These are phyloP conservation scores for Philotrypesis tridentata DNA, from an alignment of 1,140 invertebrate species.

Conservation along the genomic window DNA sequence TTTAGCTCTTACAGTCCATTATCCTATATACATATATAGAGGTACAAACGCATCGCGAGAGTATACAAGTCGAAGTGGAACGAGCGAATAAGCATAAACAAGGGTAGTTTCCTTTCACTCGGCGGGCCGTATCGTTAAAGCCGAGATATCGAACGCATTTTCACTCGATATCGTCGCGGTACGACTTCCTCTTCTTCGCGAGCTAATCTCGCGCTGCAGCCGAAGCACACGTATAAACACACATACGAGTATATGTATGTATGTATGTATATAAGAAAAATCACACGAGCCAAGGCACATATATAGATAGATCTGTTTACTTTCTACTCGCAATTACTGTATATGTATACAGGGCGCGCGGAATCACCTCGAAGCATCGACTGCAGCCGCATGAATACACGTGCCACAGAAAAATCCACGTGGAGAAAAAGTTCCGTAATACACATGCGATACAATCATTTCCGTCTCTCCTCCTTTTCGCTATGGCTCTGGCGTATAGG, in stretches of 20 bases:
- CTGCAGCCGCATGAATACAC: background rate
- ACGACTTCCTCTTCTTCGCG: background rate
- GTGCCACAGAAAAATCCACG: background rate
- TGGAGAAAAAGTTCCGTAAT: conserved; percentile 19
- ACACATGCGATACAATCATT: conserved; percentile 41
- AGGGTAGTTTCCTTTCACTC: background rate
- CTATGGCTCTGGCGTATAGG: no score
- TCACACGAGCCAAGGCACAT: background rate
- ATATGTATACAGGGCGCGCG: background rate
- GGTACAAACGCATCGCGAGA: no score
- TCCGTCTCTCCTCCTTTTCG: conserved; percentile 20
- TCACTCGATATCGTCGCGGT: background rate
- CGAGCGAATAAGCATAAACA: background rate
- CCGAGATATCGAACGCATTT: background rate
- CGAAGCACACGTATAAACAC: no score
- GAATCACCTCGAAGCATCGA: background rate
- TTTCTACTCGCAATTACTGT: background rate
- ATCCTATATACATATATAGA: no score
- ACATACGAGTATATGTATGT: no score
- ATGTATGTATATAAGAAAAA: no score
- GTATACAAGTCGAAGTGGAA: no score
- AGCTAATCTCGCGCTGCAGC: no score
- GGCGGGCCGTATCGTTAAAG: background rate
- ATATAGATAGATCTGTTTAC: background rate
- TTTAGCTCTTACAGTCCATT: no score